Evolutionary conservation across 1,140 invertebrate species (phyloP), one percentile per base, ranked within the genome.

Genomic region (Bombus fervidus): DNA sequence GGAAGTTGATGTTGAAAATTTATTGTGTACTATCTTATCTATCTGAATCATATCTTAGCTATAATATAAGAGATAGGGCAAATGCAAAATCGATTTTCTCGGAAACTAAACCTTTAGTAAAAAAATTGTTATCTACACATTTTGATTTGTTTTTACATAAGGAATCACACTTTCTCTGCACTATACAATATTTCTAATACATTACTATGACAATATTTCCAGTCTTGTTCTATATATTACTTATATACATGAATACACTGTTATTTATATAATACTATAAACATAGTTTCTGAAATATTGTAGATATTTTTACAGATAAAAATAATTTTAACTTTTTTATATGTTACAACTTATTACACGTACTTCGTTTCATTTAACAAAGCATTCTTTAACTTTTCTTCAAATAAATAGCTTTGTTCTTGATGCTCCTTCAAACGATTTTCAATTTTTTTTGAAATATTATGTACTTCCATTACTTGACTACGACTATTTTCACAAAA

Each of bases 321-420:
- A 64, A 80, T n/a, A 74, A 69, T 4, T 6, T n/a, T 28, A 43
- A 28, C 2, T 22, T 77, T 31, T 6, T 41, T 15, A 47, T n/a
- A 83, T 47, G 68, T 66, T n/a, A 84, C 31, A 28, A 18, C 13
- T 15, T 8, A 25, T 57, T 64, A 73, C 53, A 34, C 31, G 31
- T 10, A 41, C 4, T 86, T 18, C 4, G 31, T 28, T 62, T 89
- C 64, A 25, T 43, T 64, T 1, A 66, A 34, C 34, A 95, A 91
- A 5, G 94, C 94, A 64, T 91, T 80, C 31, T 83, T 88, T 25
- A 95, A 43, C 69, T 76, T 91, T 64, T 92, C 87, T 47, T 95
- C 92, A 18, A 95, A 88, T 31, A 62, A 84, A 28, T 81, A 31
- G 66, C 86, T 93, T 15, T 86, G 90, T 9, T 91, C 77, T 73